Percentiles rank a stretch among this genome's conserved stretches.
These are phyloP conservation scores for Clunio marinus DNA, from an alignment of 2,888 invertebrate genomes.

Conservation along the genomic window DNA sequence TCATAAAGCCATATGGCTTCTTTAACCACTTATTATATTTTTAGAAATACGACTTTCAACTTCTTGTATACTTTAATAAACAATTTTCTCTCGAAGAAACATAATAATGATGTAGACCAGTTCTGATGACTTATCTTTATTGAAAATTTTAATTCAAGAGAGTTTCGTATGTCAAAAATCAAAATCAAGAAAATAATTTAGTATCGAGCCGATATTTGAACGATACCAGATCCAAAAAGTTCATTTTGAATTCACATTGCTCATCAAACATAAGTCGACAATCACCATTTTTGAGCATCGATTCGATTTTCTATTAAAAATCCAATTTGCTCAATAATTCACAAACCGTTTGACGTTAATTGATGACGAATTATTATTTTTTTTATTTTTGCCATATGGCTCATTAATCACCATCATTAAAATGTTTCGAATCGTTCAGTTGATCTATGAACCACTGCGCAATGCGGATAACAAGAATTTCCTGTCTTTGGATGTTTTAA, in stretches of 20 bases:
- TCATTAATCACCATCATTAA: slow-evolving; percentile 39
- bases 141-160: background rate
- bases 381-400: slow-evolving; percentile 36
- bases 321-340: background rate
- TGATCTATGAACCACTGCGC: too few relatives aligned
- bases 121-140: background rate
- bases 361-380: slow-evolving; percentile 19
- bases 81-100: background rate
- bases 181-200: too few relatives aligned
- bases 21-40: slow-evolving; percentile 37
- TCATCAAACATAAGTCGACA: slow-evolving; percentile 5
- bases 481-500: too few relatives aligned
- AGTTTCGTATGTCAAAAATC: too few relatives aligned
- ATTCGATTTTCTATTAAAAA: background rate
- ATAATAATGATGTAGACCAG: background rate
- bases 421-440: slow-evolving; percentile 25
- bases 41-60: slow-evolving; percentile 27
- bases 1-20: slow-evolving; percentile 32
- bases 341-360: background rate
- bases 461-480: too few relatives aligned
- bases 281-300: background rate
- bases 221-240: background rate
- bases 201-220: too few relatives aligned
- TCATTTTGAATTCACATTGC: background rate
- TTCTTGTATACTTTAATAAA: slow-evolving; percentile 10